Base-by-base conservation (phyloP, 1,140 invertebrate species). In the Hesperophylax magnus region DNA sequence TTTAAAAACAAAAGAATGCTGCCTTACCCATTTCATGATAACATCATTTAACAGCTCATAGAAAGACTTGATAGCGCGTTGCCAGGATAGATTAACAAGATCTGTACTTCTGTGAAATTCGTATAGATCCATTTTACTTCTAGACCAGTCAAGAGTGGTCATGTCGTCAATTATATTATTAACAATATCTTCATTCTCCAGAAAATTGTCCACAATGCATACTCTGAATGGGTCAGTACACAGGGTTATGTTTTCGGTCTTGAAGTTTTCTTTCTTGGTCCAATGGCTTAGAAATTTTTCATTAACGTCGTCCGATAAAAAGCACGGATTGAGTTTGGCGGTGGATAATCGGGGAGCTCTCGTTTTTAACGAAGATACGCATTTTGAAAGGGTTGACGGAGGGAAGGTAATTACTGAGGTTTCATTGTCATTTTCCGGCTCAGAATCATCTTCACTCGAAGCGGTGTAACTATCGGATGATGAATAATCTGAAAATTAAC, bases 71-170 rank as follows among this genome's bases (percentile, higher is more conserved):
- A 93, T 89, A 84, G 90, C 88, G 58, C 90, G 84, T n/a, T 88
- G 90, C 84, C 89, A 91, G 39, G 90, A 87, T 22, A 93, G 85
- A 76, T 91, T 90, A 8, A 89, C 91, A 22, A 95, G 86, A 85
- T 95, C 94, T 14, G 88, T 88, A 4, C 93, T 94, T 86, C 94
- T 93, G 79, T 93, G 92, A 86, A 94, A 94, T 86, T 94, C 93
- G 85, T 94, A 95, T 0, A 95, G 86, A 83, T 95, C 94, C 89
- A 93, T 92, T 79, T 91, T 92, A 78, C 93, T 91, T 39, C 90
- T 88, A 31, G 90, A 91, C 91, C 92, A 94, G 39, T 92, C 89
- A n/a, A 94, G 84, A n/a, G 92, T 89, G 80, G 92, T 92, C 86
- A 94, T 91, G 82, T 93, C 91, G 27, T 92, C 89, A 71, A 93